Base-by-base conservation (phyloP, 2,888 invertebrate species). In the Arge pagana region DNA sequence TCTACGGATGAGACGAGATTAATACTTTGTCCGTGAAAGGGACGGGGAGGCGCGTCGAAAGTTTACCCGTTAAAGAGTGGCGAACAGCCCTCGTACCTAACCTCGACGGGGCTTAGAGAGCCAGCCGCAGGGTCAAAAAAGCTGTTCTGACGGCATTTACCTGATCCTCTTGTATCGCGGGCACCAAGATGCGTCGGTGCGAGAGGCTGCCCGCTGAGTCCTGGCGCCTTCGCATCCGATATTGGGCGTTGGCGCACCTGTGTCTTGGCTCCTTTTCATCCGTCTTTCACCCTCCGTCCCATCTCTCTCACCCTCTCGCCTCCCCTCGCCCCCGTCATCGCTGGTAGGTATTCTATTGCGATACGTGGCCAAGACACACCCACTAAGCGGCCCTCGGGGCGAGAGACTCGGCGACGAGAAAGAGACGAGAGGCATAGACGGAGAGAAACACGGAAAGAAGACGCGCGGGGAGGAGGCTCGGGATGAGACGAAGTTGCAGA, bases 201-300 rank as follows among this genome's bases (percentile, higher is more conserved):
- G 55, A 58, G 53, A 50, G 59, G 56, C 57, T 56, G 57, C 63
- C 63, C 53, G 63, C 62, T 62, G 66, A 58, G 64, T 61, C 61
- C 63, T 63, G 66, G 66, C 66, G 66, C 66, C 66, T 66, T 40
- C 48, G 53, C 56, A 52, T 52, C 54, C 35, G 45, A 45, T 45
- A n/a, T 35, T 35, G 33, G 39, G 48, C 39, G 52, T 41, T 45
- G 56, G 51, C 65, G 61, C 66, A 66, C 66, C 66, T 66, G 66
- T 66, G 64, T 58, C 52, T 35, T 45, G 33, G n/a, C 13, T 45
- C 45, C 45, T 35, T 45, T 45, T 35, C 57, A 50, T 53, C 56
- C 48, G 53, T 43, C 41, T 48, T 26, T 19, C 42, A 39, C 37
- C 21, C 37, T 39, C 31, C 41, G 28, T 15, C n/a, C 40, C 37